Evolutionary conservation across 30 jellyfish, hydroid and myxozoan species (phyloP).

Genomic region (Cassiopea xamachana): DNA sequence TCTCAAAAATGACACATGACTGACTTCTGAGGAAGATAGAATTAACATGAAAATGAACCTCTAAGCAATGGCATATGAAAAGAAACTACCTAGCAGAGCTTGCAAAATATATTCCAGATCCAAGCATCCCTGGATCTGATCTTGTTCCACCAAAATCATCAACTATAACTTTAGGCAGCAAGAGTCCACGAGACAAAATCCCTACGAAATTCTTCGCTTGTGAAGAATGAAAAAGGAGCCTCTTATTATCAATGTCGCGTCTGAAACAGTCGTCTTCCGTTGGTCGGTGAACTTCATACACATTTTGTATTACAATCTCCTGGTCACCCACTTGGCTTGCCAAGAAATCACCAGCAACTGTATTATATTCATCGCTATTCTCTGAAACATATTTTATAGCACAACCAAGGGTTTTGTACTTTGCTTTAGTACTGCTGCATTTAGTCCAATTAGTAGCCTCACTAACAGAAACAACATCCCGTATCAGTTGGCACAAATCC

Average conservation of each 20-base stretch:
- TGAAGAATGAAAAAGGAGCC: slow-evolving; percentile 86
- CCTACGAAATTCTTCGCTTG: slow-evolving; percentile 93
- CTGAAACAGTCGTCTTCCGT: slow-evolving; percentile 58
- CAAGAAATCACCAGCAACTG: slow-evolving; percentile 15
- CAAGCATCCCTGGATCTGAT: slow-evolving; percentile 97
- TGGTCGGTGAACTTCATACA: slow-evolving; percentile 67
- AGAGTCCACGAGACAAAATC: slow-evolving; percentile 88
- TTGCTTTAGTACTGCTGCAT: slow-evolving; percentile 60
- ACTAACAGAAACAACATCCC: slow-evolving; percentile 81
- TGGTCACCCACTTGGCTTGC: slow-evolving; percentile 43
- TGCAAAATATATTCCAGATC: slow-evolving; percentile 94
- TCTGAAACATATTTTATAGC: slow-evolving; percentile 36
- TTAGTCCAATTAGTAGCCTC: slow-evolving; percentile 86
- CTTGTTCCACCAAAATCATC: slow-evolving; percentile 94
- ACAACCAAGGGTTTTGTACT: slow-evolving; percentile 78
- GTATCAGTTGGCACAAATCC: slow-evolving; percentile 87
- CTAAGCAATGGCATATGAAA: too few species aligned
- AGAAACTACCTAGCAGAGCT: slow-evolving; percentile 76
- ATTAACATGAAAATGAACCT: too few species aligned
- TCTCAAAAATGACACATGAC: too few species aligned
- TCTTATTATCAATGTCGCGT: slow-evolving; percentile 20
- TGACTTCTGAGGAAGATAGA: too few species aligned
- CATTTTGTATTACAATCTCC: slow-evolving; percentile 35
- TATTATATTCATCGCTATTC: not conserved
- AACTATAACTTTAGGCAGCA: slow-evolving; percentile 89